These are phyloP conservation scores for Poeciliopsis turneri DNA, from an alignment of 2,797 vertebrate genomes.

Conservation along the genomic window DNA sequence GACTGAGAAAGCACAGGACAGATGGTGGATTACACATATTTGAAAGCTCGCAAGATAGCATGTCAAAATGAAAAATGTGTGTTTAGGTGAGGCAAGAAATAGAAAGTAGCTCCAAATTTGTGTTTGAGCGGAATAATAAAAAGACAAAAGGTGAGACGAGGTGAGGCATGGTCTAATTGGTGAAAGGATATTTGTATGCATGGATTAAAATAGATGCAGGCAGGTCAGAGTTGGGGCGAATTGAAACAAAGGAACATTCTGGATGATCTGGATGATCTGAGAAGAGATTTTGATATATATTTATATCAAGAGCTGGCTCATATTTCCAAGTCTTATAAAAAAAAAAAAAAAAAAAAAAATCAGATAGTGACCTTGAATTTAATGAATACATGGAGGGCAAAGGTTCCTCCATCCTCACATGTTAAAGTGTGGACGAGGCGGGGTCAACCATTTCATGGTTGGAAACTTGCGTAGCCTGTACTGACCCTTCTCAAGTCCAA, in stretches of 20 bases:
- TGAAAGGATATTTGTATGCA: constrained; percentile 4
- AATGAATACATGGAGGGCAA: constrained; percentile 29
- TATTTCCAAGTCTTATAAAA: background rate
- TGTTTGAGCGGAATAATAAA: constrained; percentile 41
- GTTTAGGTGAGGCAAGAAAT: constrained; percentile 62
- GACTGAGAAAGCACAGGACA: constrained; percentile 42
- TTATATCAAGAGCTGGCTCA: constrained; percentile 18
- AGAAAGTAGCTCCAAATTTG: constrained; percentile 42
- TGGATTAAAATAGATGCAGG: constrained; percentile 24
- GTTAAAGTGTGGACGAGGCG: constrained; percentile 14
- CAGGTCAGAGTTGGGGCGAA: constrained; percentile 11
- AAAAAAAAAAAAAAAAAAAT: constrained; percentile 24
- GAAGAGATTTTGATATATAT: background rate
- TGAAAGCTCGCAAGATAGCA: constrained; percentile 44
- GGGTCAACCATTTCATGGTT: constrained; percentile 12
- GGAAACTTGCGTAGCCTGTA: constrained; percentile 18
- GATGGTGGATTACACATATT: constrained; percentile 52
- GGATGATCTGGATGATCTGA: constrained; percentile 9
- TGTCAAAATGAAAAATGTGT: constrained; percentile 62
- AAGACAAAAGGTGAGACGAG: constrained; percentile 29
- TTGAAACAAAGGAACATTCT: constrained; percentile 6
- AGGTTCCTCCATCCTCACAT: background rate
- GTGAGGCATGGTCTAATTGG: constrained; percentile 9
- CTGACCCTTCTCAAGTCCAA: constrained; percentile 45
- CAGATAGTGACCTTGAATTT: constrained; percentile 24